Evolutionary conservation across 2,888 invertebrate species (phyloP).

Genomic region (Byasa hedistus): DNA sequence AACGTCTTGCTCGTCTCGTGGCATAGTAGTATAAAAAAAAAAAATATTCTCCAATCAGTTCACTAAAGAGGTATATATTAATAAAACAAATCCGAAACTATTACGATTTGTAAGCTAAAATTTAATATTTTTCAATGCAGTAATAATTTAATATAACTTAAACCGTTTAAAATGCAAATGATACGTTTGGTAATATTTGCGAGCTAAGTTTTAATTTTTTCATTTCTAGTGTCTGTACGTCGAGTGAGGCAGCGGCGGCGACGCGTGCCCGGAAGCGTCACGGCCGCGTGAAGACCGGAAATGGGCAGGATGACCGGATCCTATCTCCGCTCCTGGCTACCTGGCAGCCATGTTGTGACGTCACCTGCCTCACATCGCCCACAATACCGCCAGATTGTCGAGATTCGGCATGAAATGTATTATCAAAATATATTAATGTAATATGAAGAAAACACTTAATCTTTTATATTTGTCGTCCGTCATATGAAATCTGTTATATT

Average conservation of each 20-base stretch:
- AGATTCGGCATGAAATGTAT: slow-evolving; percentile 27
- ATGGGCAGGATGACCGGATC: slow-evolving; percentile 81
- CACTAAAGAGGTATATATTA: too few relatives aligned
- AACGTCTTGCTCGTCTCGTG: too few relatives aligned
- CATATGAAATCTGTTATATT: too few relatives aligned
- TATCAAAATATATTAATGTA: slow-evolving; percentile 5
- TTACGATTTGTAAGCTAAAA: too few relatives aligned
- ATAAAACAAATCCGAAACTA: too few relatives aligned
- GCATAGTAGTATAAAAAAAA: too few relatives aligned
- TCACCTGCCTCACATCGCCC: slow-evolving; percentile 50
- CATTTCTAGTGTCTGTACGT: slow-evolving; percentile 56
- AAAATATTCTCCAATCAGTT: too few relatives aligned
- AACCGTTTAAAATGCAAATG: neutral
- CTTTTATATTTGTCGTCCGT: too few relatives aligned
- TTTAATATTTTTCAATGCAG: too few relatives aligned
- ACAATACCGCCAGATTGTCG: slow-evolving; percentile 25
- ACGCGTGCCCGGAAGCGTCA: slow-evolving; percentile 79
- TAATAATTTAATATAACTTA: too few relatives aligned
- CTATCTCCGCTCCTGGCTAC: slow-evolving; percentile 78
- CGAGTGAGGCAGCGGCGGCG: slow-evolving; percentile 61
- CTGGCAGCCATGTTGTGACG: slow-evolving; percentile 74
- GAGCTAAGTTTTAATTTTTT: slow-evolving; percentile 3
- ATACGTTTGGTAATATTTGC: neutral
- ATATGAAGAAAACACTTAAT: too few relatives aligned
- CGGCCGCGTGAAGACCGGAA: slow-evolving; percentile 81